These are phyloP conservation scores for Erpobdella octoculata DNA, from an alignment of 2,888 invertebrate species.

Conservation along the genomic window DNA sequence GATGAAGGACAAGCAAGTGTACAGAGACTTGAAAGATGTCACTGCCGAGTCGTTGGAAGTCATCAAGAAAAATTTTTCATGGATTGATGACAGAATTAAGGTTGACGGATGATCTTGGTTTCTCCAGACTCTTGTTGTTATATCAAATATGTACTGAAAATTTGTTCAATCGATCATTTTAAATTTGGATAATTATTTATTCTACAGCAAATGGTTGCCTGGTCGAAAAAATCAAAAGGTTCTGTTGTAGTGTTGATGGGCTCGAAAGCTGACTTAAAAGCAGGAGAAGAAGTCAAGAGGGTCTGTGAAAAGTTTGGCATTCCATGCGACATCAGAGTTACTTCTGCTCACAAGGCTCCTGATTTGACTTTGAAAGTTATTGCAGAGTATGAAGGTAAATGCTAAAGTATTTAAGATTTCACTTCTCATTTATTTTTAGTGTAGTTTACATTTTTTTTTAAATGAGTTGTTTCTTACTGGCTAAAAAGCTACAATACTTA, in stretches of 20 bases:
- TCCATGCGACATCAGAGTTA: conserved; percentile 67
- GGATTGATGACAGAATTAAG: conserved; percentile 79
- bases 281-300: conserved; percentile 73
- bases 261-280: conserved; percentile 75
- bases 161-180: background rate
- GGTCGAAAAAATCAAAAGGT: conserved; percentile 43
- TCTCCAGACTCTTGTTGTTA: background rate
- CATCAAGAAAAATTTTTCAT: conserved; percentile 85
- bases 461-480: no score
- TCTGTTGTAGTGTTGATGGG: conserved; percentile 84
- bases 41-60: conserved; percentile 76
- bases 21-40: conserved; percentile 76
- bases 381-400: conserved; percentile 70
- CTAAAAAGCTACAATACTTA: no score
- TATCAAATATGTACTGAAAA: background rate
- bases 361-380: conserved; percentile 69
- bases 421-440: background rate
- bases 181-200: background rate
- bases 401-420: background rate
- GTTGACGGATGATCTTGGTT: conserved; percentile 39
- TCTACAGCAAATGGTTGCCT: conserved; percentile 40
- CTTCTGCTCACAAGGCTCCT: conserved; percentile 90
- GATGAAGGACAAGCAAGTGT: conserved; percentile 97
- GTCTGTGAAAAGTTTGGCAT: conserved; percentile 68
- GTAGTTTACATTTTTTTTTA: no score